Evolutionary conservation across 2,113 vertebrate genomes (phyloP), one percentile per base, ranked within the genome.

Genomic region (Dasypus novemcinctus): DNA sequence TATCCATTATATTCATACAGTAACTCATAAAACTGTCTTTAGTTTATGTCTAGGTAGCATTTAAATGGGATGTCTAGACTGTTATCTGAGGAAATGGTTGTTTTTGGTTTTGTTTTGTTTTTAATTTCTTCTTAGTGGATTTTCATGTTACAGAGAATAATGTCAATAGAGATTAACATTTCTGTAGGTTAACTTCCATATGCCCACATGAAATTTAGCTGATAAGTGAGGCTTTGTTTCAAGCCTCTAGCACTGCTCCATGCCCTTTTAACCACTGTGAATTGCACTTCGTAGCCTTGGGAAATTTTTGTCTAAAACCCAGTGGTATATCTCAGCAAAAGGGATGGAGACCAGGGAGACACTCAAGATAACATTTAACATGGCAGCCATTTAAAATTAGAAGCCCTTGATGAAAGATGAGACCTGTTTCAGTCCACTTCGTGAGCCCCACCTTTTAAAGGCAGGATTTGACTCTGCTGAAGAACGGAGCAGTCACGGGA

Each of bases 351-450:
- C 72, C 82, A 75, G 46, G 82, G 81, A 72, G 54, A 91, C 74
- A 81, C 83, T 93, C 59, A 36, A 74, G 95, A 85, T 95, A 96
- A 93, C 93, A 81, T 83, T 92, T 84, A 87, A 87, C 95, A 23
- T 72, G 81, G 78, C 88, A 91, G 85, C 94, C 86, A 93, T 94
- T 97, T 96, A 95, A 96, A 94, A 95, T 94, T 95, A 96, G 94
- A 92, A 96, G 81, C 88, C 52, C 68, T 84, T 18, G 52, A 72
- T 96, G 93, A 95, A 96, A 97, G 95, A 92, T 94, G 93, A 94
- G 93, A 88, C 81, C 33, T 54, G 75, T 71, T 90, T 79, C 27
- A 59, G 85, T 75, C 71, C 94, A 87, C 94, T 95, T 83, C 43
- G 46, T 68, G 85, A 96, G 88, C 76, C 88, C 95, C 93, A 92